Conservation (phyloP, 2,888 invertebrate species). For the Agrochola lota region DNA sequence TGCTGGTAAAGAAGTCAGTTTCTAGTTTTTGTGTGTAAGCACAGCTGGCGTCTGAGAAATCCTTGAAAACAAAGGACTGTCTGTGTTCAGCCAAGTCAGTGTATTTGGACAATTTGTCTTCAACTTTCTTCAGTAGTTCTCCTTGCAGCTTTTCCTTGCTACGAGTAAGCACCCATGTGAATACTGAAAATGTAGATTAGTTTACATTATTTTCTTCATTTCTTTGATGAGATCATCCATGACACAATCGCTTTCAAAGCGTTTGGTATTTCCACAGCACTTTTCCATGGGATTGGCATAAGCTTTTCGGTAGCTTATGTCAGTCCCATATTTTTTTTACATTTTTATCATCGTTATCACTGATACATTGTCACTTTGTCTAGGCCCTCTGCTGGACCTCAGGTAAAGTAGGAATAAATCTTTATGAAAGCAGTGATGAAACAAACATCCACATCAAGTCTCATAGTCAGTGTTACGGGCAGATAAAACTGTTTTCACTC, state of each 20-base stretch:
- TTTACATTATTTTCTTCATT: not conserved
- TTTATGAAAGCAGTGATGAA: not conserved
- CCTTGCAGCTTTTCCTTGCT: constrained; percentile 81
- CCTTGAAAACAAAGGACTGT: constrained; percentile 81
- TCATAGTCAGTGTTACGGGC: not conserved
- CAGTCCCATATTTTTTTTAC: not conserved
- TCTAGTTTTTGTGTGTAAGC: constrained; percentile 77
- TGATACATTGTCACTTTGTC: not conserved
- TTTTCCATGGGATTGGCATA: not conserved
- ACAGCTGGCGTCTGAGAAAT: constrained; percentile 80
- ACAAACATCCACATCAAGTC: not conserved
- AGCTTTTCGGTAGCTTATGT: not conserved
- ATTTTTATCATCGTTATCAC: not conserved
- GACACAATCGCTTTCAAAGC: not conserved
- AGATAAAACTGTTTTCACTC: not conserved
- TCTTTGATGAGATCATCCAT: not conserved
- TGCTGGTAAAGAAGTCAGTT: constrained; percentile 82
- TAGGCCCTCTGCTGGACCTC: not conserved
- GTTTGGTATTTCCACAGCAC: not conserved
- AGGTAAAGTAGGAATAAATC: too few relatives aligned
- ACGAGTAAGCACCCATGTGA: constrained; percentile 83
- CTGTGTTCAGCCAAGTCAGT: constrained; percentile 82
- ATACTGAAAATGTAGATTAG: constrained; percentile 77
- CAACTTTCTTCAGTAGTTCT: constrained; percentile 78
- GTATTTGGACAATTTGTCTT: constrained; percentile 81